Base-by-base conservation (phyloP, 2,797 vertebrate genomes). In the Molossus alvarezi region DNA sequence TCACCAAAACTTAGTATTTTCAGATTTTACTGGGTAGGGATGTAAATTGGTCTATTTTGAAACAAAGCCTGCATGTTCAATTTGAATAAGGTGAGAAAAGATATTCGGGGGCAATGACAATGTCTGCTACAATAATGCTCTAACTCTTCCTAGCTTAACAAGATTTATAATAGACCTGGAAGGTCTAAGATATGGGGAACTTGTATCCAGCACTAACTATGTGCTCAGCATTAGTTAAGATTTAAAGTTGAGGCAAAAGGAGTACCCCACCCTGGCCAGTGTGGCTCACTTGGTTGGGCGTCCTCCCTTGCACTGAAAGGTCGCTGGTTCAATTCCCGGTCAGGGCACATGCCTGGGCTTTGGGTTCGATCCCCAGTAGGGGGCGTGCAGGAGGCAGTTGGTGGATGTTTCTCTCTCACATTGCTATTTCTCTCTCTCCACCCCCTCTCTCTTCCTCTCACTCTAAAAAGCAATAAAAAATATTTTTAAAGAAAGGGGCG, bases 1-100 rank as follows among this genome's bases (percentile, higher is more conserved):
- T 80, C 45, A 72, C 81, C 65, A 72, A 80, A 90, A 80, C 45
- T 77, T 76, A 3, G 41, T 45, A 29, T 72, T 80, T 94, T 64
- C 81, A 55, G 67, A 57, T 72, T 90, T 90, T 65, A 29, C 85
- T 65, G 25, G 25, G n/a, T 25, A 8, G 20, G n/a, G 25, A 9
- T 33, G 2, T 76, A 76, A 88, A 88, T 45, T 41, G n/a, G 57
- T 64, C 80, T 10, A 14, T 48, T 85, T 84, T 67, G 29, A 84
- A 95, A 95, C 85, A 92, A 88, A 88, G 57, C 21, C 72, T 95
- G 45, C 37, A 27, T 17, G 64, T 67, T 58, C 72, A 67, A 73
- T 85, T 73, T 73, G 65, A 85, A 51, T 65, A 58, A 79, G 21
- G 21, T 92, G 62, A 95, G 55, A 82, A 82, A 76, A 84, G 48